Conservation (phyloP, 2,113 vertebrate genomes). For the Halichoerus grypus region DNA sequence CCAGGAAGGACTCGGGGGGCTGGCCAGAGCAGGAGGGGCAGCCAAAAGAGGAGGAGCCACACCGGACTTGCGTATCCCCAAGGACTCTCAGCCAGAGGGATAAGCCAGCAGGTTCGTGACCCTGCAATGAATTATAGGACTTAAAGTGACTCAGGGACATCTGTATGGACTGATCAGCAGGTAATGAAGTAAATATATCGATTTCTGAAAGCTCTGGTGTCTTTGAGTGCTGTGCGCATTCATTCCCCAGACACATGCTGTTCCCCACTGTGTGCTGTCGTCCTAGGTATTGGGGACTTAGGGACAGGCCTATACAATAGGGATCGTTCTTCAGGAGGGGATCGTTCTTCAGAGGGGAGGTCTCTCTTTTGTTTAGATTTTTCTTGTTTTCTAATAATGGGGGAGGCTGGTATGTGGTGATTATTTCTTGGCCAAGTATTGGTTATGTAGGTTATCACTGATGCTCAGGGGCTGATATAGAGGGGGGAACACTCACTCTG, state of each 20-base stretch:
- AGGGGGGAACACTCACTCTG: not conserved
- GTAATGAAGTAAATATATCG: not conserved
- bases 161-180: not conserved
- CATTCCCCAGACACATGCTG: not conserved
- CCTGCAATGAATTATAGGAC: not conserved
- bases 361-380: not conserved
- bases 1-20: not conserved
- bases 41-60: not conserved
- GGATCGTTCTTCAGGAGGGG: not conserved
- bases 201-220: not conserved
- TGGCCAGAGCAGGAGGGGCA: not conserved
- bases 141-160: not conserved
- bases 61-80: fast-evolving
- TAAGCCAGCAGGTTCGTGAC: not conserved
- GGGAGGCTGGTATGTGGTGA: not conserved
- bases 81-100: not conserved
- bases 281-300: not conserved
- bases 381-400: not conserved
- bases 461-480: not conserved
- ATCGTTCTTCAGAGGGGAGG: not conserved
- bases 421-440: not conserved
- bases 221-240: not conserved
- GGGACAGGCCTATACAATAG: not conserved
- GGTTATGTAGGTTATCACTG: not conserved
- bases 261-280: not conserved